Conservation (phyloP, 2,797 vertebrate genomes). For the Sebastes diploproa region DNA sequence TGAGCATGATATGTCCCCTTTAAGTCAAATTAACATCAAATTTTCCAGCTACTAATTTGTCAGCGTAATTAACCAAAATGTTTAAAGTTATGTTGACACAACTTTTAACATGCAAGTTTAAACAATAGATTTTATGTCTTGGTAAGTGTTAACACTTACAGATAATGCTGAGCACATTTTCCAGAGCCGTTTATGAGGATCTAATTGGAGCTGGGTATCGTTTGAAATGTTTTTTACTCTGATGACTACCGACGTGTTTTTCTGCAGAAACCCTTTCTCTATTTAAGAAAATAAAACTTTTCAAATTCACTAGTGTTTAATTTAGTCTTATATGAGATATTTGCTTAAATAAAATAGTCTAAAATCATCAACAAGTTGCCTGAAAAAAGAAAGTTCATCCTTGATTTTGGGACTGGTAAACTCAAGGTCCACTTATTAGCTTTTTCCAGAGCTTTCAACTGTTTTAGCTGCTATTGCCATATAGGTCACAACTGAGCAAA, state of each 20-base stretch:
- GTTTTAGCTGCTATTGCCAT: not conserved
- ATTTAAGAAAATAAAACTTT: not conserved
- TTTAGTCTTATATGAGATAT: not conserved
- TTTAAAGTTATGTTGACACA: not conserved
- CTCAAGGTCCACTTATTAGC: not conserved
- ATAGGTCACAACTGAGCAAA: not conserved
- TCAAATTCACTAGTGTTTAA: not conserved
- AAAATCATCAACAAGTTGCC: not conserved
- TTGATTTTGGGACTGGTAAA: not conserved
- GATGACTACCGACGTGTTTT: not conserved
- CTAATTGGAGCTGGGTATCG: not conserved
- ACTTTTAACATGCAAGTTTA: not conserved
- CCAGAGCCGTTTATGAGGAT: accelerated
- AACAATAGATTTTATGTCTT: not conserved
- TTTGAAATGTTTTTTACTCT: not conserved
- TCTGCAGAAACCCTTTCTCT: not conserved
- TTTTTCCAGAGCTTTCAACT: not conserved
- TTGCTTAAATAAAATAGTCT: not conserved
- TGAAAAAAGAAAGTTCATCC: not conserved
- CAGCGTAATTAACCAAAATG: not conserved
- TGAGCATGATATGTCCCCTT: too few species aligned
- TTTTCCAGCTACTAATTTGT: not conserved
- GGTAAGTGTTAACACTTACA: not conserved
- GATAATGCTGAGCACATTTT: not conserved
- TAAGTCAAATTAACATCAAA: not conserved